Base-by-base conservation (phyloP, 1,140 invertebrate species). In the Eupeodes corollae region DNA sequence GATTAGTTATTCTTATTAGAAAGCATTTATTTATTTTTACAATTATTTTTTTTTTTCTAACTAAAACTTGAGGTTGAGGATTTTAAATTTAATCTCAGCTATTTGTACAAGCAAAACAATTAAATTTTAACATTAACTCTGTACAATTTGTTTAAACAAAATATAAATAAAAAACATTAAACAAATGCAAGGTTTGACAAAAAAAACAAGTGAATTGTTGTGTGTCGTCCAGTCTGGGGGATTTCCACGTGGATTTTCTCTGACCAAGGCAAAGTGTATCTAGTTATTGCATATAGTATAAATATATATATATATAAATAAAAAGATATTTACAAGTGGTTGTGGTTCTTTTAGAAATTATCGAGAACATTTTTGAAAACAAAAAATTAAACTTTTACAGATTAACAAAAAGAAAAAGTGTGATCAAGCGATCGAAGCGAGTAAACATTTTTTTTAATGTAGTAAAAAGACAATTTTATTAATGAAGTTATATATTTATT, bases 361-460 rank as follows among this genome's bases (percentile, higher is more conserved):
- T 31, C 9, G 8, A 26, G 21, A 26, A 49, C 51, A 42, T 47
- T 42, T 32, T 44, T 49, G 47, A 41, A 42, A 51, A 31, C 37
- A 44, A 18, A n/a, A 38, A 38, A 47, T 16, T 6, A 15, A 40
- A n/a, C 26, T 18, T 40, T 6, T 42, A 39, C 40, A 47, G 26
- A 33, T 3, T 41, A 41, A 19, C 19, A 18, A 18, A 41, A n/a
- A n/a, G n/a, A n/a, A n/a, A 41, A 18, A 41, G 11, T 41, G 15
- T 50, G 38, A 38, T 46, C 11, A 41, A 41, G 37, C 61, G 58
- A 61, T 58, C 39, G 61, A 59, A 57, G 38, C 61, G 51, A 58
- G 52, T 26, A 55, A 61, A 58, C 58, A 58, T 60, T 50, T 10
- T 42, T 56, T 56, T 54, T 58, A 59, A 56, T 59, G 16, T 55